phyloP scores from a whole-genome alignment of 2,888 invertebrate genomes.

The Sphaerophoria rueppellii region DNA sequence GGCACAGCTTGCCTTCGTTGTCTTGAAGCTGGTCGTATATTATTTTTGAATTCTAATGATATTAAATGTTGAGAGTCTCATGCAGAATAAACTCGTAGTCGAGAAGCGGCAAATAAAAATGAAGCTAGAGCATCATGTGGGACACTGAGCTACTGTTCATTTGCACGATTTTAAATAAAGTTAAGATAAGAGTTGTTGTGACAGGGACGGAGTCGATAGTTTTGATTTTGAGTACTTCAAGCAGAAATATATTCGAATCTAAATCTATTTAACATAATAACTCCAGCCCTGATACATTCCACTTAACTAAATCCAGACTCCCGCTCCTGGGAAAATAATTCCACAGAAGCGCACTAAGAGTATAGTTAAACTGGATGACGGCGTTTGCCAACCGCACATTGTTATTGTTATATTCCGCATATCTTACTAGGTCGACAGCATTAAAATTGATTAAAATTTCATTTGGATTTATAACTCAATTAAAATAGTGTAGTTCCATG shows the following conservation, averaged over 20 bases:
- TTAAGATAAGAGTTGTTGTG: background rate
- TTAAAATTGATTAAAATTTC: slow-evolving; percentile 73
- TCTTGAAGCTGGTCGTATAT: background rate
- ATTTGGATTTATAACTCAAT: slow-evolving; percentile 73
- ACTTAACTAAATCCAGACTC: slow-evolving; percentile 9
- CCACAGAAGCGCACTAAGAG: slow-evolving; percentile 7
- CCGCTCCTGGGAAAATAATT: background rate
- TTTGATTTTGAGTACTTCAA: too few relatives aligned
- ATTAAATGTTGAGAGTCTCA: background rate
- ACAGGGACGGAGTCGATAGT: background rate
- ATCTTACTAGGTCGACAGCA: slow-evolving; percentile 73
- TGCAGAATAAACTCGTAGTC: slow-evolving; percentile 5
- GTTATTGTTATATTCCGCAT: slow-evolving; percentile 71
- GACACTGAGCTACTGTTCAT: slow-evolving; percentile 53
- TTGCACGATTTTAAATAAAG: slow-evolving; percentile 57
- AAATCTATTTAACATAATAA: background rate
- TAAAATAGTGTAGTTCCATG: slow-evolving; percentile 71
- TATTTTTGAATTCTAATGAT: background rate
- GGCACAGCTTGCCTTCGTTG: background rate
- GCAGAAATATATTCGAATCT: too few relatives aligned
- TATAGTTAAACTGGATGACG: slow-evolving; percentile 19
- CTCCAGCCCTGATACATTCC: background rate
- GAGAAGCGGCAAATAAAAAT: slow-evolving; percentile 31
- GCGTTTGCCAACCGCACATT: slow-evolving; percentile 53
- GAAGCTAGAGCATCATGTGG: slow-evolving; percentile 9